These are phyloP conservation scores for Hydroisotoma schaefferi DNA, from an alignment of 2,888 invertebrate genomes.

Conservation along the genomic window DNA sequence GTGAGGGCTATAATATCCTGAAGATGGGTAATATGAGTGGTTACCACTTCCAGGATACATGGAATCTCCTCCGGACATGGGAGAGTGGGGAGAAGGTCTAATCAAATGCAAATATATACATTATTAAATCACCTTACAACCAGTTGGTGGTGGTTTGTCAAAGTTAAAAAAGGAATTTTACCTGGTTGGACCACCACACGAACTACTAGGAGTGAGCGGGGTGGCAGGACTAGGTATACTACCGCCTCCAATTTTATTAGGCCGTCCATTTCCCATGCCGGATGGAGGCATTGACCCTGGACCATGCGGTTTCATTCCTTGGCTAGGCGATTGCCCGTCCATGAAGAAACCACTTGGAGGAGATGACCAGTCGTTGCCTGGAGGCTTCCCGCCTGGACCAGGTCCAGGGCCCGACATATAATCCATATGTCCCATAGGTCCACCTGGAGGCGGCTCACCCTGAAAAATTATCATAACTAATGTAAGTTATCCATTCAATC, in stretches of 20 bases:
- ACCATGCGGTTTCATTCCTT: conserved; percentile 39
- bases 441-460: conserved; percentile 37
- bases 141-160: not conserved
- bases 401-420: conserved; percentile 45
- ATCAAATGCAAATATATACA: conserved; percentile 1
- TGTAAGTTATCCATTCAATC: too few relatives aligned
- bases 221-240: conserved; percentile 49
- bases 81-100: conserved; percentile 49
- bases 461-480: conserved; percentile 13
- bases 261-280: conserved; percentile 45
- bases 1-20: conserved; percentile 47
- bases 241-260: conserved; percentile 46
- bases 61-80: conserved; percentile 44
- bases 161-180: conserved; percentile 14
- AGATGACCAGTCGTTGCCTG: conserved; percentile 42
- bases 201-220: conserved; percentile 48
- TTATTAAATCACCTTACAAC: not conserved
- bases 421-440: conserved; percentile 42
- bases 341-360: conserved; percentile 43
- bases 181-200: conserved; percentile 48
- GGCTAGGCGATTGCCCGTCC: conserved; percentile 31
- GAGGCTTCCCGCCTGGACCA: conserved; percentile 43
- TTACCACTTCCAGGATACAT: conserved; percentile 44
- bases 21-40: conserved; percentile 44
- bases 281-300: conserved; percentile 25